Evolutionary conservation across 2,888 invertebrate genomes (phyloP), one percentile per base, ranked within the genome.

Genomic region (Hydropsyche betteni): DNA sequence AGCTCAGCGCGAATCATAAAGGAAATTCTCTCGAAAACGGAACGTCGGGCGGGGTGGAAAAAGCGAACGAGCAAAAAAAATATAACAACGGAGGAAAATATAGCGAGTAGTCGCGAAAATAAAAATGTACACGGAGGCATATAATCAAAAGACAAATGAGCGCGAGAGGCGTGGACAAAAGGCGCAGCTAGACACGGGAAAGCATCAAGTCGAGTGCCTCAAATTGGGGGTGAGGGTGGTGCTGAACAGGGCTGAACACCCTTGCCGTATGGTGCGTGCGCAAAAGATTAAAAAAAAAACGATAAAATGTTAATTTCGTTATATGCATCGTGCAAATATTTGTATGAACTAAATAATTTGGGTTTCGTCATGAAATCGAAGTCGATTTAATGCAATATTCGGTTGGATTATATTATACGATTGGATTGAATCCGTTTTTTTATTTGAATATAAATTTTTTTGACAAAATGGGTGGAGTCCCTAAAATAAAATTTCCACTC

Each of bases 121-220:
- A 80, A 68, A 68, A 79, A 78, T 74, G 78, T 74, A 44, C 10
- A 44, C 44, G 76, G 75, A 75, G 78, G 78, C 76, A 72, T 72
- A 44, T 44, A 72, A 74, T 78, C 77, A 80, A 82, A 80, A 78
- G 80, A 81, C 81, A 77, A 76, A 75, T 76, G 78, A 79, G 77
- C 75, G 78, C 77, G 75, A 75, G 79, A 79, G 80, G 80, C 77
- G 77, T 73, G 80, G 73, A 79, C 77, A 78, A 76, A 79, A 80
- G 79, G 71, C 76, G 78, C 75, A 16, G 68, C 52, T 61, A 68
- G 75, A 38, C 64, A 73, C 70, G 69, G 55, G 68, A 75, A 77
- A 76, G 76, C 75, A 79, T 80, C 80, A 80, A 80, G 80, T 81
- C 80, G 81, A 80, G 80, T 80, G 81, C 80, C 78, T 72, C 52